These are phyloP conservation scores for Drosophila virilis DNA, from an alignment of 1,140 invertebrate genomes.

Conservation along the genomic window DNA sequence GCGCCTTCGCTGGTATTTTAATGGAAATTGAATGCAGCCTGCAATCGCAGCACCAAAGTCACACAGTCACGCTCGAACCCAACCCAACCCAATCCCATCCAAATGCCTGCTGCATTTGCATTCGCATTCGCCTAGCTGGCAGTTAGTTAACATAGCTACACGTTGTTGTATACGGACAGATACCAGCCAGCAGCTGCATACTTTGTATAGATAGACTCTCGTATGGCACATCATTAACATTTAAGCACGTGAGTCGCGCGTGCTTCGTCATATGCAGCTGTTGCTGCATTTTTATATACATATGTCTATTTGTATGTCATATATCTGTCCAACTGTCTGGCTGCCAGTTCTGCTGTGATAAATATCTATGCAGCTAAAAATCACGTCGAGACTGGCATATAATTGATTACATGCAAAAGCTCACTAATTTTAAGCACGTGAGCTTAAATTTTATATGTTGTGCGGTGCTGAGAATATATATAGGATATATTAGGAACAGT, in stretches of 20 bases:
- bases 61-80: constrained; percentile 41
- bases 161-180: not conserved
- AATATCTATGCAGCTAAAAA: constrained; percentile 18
- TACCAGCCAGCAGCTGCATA: too few species aligned
- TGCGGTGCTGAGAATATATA: too few species aligned
- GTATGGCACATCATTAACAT: constrained; percentile 71
- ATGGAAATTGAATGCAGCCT: constrained; percentile 67
- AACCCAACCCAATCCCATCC: too few species aligned
- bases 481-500: too few species aligned
- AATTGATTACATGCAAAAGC: not conserved
- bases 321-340: constrained; percentile 17
- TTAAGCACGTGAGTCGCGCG: constrained; percentile 67
- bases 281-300: constrained; percentile 27
- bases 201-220: not conserved
- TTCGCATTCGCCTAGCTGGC: constrained; percentile 28
- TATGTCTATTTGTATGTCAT: constrained; percentile 26
- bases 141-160: constrained; percentile 61
- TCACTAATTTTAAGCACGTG: not conserved
- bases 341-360: constrained; percentile 1
- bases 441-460: too few species aligned
- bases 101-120: constrained; percentile 1
- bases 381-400: not conserved
- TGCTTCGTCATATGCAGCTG: constrained; percentile 67
- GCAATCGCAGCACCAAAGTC: constrained; percentile 62
- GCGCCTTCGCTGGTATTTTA: constrained; percentile 63